A percentile compares a stretch with the other conserved stretches of the same genome.
These are phyloP conservation scores for Phenganax subtilis DNA, from an alignment of 92 coral and sea anemone genomes.

Conservation along the genomic window DNA sequence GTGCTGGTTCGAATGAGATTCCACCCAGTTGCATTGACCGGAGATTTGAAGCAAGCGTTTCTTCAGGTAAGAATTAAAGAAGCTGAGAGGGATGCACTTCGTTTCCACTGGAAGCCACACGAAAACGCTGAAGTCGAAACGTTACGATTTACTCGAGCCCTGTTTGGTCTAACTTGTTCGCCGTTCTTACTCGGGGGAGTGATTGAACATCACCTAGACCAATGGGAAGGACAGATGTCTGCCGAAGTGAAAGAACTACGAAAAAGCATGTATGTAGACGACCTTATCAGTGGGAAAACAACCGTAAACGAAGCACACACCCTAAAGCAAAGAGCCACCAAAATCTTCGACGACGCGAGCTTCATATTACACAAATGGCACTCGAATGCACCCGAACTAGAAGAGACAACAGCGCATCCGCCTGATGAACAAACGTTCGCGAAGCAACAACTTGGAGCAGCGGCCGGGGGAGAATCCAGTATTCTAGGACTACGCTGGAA, in stretches of 20 bases:
- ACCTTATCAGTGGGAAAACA: constrained; percentile 39
- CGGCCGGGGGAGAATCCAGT: constrained; percentile 41
- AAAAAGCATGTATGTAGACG: constrained; percentile 37
- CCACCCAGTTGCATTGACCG: constrained; percentile 47
- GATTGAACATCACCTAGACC: not conserved
- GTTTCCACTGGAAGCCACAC: constrained; percentile 28
- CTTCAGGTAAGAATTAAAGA: constrained; percentile 51
- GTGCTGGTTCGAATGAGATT: constrained; percentile 48
- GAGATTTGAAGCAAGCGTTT: constrained; percentile 51
- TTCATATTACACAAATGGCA: constrained; percentile 45
- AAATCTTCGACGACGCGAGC: constrained; percentile 46
- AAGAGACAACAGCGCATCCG: constrained; percentile 1
- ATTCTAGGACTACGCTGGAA: constrained; percentile 50
- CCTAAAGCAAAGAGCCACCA: constrained; percentile 37
- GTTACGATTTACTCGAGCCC: not conserved
- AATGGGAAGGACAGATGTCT: not conserved
- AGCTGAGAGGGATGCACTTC: constrained; percentile 52
- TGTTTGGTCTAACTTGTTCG: not conserved
- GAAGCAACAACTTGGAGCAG: constrained; percentile 46
- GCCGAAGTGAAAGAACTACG: not conserved
- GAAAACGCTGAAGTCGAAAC: not conserved
- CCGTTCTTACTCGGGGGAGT: not conserved
- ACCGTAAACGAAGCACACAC: constrained; percentile 35
- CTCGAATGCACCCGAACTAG: constrained; percentile 39
- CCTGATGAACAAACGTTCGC: constrained; percentile 45